These are phyloP conservation scores for Chymomyza amoena DNA, from an alignment of 2,888 invertebrate species.

Conservation along the genomic window DNA sequence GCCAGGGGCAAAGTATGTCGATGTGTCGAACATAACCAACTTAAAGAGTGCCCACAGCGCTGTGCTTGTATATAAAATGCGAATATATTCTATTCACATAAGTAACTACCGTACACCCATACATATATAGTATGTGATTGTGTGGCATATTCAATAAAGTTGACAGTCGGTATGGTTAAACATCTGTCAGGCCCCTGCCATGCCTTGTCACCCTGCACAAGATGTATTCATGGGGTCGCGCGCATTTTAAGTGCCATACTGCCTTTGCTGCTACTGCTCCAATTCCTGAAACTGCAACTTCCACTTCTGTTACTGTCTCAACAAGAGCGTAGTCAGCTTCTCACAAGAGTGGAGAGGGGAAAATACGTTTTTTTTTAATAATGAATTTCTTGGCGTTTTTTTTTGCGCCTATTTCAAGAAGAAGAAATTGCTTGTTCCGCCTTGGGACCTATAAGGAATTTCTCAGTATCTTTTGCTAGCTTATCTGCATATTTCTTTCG, in stretches of 20 bases:
- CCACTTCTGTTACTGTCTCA: background rate
- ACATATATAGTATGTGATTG: background rate
- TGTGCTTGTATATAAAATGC: conserved; percentile 6
- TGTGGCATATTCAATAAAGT: background rate
- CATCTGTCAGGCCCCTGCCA: background rate
- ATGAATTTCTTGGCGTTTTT: too few species aligned
- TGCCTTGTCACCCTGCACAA: background rate
- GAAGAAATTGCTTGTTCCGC: too few species aligned
- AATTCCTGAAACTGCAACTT: background rate
- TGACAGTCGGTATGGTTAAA: background rate
- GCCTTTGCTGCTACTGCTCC: background rate
- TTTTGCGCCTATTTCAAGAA: too few species aligned
- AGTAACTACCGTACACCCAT: background rate
- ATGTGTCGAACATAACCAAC: conserved; percentile 22
- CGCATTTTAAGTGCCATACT: background rate
- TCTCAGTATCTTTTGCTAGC: too few species aligned
- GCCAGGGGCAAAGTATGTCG: conserved; percentile 33
- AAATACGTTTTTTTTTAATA: too few species aligned
- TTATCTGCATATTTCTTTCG: too few species aligned
- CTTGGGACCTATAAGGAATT: too few species aligned
- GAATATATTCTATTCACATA: background rate
- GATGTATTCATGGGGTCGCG: background rate
- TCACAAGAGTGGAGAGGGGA: too few species aligned
- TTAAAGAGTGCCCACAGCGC: background rate
- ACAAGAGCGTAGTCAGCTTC: too few species aligned